Base-by-base conservation (phyloP, 1,140 invertebrate species). In the Drosophila grimshawi region DNA sequence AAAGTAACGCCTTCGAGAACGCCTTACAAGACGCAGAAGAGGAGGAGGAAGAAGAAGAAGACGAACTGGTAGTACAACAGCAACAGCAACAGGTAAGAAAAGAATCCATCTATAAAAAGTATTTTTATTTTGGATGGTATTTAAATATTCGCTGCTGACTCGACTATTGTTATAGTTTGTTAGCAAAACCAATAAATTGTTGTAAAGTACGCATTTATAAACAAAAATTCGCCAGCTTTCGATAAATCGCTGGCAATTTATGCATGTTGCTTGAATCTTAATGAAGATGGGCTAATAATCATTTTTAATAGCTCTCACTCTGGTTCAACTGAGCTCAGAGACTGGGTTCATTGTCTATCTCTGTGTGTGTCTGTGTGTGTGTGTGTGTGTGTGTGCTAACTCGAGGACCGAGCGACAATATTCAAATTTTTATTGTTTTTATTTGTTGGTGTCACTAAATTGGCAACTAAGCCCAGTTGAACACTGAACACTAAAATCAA, bases 231-330 rank as follows among this genome's bases (percentile, higher is more conserved):
- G 62, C 64, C 62, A 29, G 43, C 55, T 48, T 67, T 73, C 64
- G 32, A 74, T 73, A 67, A 60, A 73, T 73, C 64, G 70, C 33
- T 41, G 49, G 11, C 64, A 81, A 88, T 86, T 86, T 86, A 86
- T 88, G 76, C 83, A 86, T 67, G 81, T 67, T 71, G 65, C 39
- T 43, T 43, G 10, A 86, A 86, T 86, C 57, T 71, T 88, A 82
- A 82, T 88, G 76, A 86, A 80, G 83, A 77, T 76, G 79, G 76
- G 72, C 78, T 73, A 86, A 86, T 88, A 86, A 86, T 86, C 69
- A 83, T 74, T 88, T 86, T 86, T 89, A 85, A 89, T 88, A 65
- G 81, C 77, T 80, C 76, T 77, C 69, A 86, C 81, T 85, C 81
- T 81, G 73, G 71, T 60, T 66, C 53, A 85, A 61, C 76, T 80